Evolutionary conservation across 2,888 invertebrate species (phyloP), one percentile per base, ranked within the genome.

Genomic region (Dorcus hopei): DNA sequence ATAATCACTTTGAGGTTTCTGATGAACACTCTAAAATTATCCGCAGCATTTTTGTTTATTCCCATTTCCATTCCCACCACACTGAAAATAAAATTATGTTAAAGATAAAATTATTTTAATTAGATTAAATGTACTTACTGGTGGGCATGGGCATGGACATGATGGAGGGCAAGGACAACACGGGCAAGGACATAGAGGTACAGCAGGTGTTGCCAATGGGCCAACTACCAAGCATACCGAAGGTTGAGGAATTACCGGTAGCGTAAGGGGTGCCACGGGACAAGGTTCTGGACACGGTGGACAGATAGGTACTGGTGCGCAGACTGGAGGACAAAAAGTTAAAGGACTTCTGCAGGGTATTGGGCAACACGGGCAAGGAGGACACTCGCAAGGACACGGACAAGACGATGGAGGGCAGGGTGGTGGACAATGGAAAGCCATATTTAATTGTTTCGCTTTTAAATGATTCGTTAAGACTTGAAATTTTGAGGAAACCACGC

Each of bases 221-320:
- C 41, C 52, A 41, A 59, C 49, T 9, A 59, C 52, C 42, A 56
- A 56, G 33, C 41, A 56, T 4, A 56, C 59, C 26, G 26, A 33
- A 5, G 68, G 66, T 39, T 67, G 66, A 33, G 68, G 68, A 51
- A 65, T 63, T 55, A 64, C 63, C 16, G 67, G 67, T 9, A 68
- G 66, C 33, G 58, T 58, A 9, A 67, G 16, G 9, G 66, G 65
- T 6, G 65, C 63, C 49, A 65, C 60, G 9, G 68, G 68, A 52
- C 68, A 62, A 14, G 63, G 62, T 42, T 67, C 65, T 7, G 66
- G 67, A 4, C 54, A 56, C 51, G 64, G 63, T 3, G 67, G 67
- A 49, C 68, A 68, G 4, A 67, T 65, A n/a, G 65, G 64, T 40
- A 66, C 58, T 1, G 65, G 64, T n/a, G 64, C 61, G 40, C 64